phyloP scores from a whole-genome alignment of 35 echinoderm and acorn worm species.

The Strongylocentrotus purpuratus region DNA sequence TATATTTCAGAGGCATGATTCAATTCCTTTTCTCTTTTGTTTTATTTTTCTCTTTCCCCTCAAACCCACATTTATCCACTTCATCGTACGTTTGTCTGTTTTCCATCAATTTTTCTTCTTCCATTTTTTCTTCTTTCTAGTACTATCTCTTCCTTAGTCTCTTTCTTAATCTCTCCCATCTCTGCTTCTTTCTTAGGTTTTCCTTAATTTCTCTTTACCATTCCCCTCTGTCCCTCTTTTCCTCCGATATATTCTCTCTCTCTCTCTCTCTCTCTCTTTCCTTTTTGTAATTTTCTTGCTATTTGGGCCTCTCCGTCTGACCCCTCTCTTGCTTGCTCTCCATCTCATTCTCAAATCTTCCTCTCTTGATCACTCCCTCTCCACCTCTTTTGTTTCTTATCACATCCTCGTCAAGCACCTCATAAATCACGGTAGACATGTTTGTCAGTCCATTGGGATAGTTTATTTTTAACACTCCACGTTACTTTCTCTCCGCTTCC shows the following conservation, averaged over 20 bases:
- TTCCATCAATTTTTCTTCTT: no score
- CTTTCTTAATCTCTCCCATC: neutral
- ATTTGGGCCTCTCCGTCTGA: neutral
- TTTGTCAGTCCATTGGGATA: constrained; percentile 9
- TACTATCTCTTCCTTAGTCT: no score
- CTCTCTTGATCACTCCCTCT: neutral
- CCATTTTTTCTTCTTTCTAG: no score
- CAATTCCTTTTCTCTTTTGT: no score
- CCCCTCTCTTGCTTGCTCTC: neutral
- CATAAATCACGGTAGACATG: neutral
- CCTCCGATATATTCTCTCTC: no score
- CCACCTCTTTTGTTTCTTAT: neutral
- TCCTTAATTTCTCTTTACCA: neutral
- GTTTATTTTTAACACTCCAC: constrained; percentile 3
- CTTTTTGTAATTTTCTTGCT: neutral
- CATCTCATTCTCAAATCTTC: neutral
- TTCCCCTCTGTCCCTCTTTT: neutral
- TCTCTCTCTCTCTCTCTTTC: neutral
- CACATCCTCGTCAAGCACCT: neutral
- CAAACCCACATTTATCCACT: no score
- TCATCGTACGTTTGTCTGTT: no score
- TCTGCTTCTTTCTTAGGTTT: neutral
- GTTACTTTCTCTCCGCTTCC: neutral
- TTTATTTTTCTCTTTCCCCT: no score
- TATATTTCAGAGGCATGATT: no score